Percentiles rank a stretch among this genome's conserved stretches.
Conservation (phyloP, 2,888 invertebrate genomes). For the Drosophila lutescens region DNA sequence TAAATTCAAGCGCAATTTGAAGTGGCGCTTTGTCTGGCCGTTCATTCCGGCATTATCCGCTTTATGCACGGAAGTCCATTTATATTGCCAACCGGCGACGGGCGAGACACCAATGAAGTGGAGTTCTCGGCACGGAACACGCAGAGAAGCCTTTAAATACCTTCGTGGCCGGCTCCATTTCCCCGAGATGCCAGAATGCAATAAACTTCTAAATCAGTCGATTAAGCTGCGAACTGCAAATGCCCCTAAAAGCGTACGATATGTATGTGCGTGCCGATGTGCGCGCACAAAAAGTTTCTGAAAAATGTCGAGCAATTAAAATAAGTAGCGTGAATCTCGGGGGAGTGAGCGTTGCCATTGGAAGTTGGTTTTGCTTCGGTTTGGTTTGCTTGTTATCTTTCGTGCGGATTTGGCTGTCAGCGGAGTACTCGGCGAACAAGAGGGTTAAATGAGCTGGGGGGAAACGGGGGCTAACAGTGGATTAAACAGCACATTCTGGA, state of each 20-base stretch:
- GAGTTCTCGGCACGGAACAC: slow-evolving; percentile 31
- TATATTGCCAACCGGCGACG: slow-evolving; percentile 50
- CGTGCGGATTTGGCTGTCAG: slow-evolving; percentile 58
- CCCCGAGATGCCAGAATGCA: slow-evolving; percentile 66
- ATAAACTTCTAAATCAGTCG: slow-evolving; percentile 78
- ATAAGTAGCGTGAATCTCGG: slow-evolving; percentile 62
- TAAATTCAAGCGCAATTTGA: slow-evolving; percentile 71
- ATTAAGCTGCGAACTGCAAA: slow-evolving; percentile 67
- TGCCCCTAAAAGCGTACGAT: slow-evolving; percentile 56
- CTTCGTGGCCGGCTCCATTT: slow-evolving; percentile 73
- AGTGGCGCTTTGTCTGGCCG: slow-evolving; percentile 54
- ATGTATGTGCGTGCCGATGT: slow-evolving; percentile 2
- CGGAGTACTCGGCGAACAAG: slow-evolving; percentile 38
- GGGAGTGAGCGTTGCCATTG: slow-evolving; percentile 21
- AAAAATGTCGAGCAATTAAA: slow-evolving; percentile 77
- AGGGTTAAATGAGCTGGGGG: slow-evolving; percentile 37
- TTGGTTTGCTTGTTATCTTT: slow-evolving; percentile 47
- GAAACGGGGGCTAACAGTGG: neutral
- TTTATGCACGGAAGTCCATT: slow-evolving; percentile 78
- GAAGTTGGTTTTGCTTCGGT: slow-evolving; percentile 22
- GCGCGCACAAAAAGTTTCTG: slow-evolving; percentile 48
- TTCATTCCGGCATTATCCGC: slow-evolving; percentile 60
- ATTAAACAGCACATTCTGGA: slow-evolving; percentile 13
- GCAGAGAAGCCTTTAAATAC: slow-evolving; percentile 66
- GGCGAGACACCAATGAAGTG: slow-evolving; percentile 13